Base-by-base conservation (phyloP, 2,113 vertebrate species). In the Herpetotheres cachinnans region DNA sequence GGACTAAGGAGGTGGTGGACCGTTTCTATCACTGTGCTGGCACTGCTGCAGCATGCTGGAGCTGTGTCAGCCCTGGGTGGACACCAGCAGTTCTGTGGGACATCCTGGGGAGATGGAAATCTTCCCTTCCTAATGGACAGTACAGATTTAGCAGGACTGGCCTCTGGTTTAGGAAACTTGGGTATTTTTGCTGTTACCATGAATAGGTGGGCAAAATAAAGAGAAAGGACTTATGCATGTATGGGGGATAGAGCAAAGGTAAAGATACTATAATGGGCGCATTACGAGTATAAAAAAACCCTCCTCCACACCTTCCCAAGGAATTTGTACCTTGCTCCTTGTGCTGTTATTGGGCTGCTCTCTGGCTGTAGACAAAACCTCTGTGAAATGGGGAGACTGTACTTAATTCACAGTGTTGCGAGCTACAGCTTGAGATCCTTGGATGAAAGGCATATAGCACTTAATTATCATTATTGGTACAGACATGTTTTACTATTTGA, bases 401-500 rank as follows among this genome's bases (percentile, higher is more conserved):
- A 72, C 58, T 82, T 83, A 67, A 81, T 74, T 97, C 2, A 2
- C 42, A 55, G 66, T 70, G 85, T 16, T 81, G 36, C 86, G 85
- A 92, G 50, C 72, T 90, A 34, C 78, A 95, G 34, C 65, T 95
- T 78, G 80, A 86, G 42, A 84, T 86, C 76, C 47, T 76, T 86
- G 90, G 86, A 95, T 95, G 89, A 97, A 95, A 95, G 90, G 29
- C 82, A 59, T 59, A 36, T 86, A 95, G 69, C 89, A 86, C 72
- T 94, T 93, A 90, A 95, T 97, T 97, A 93, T 86, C 34, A 40
- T 93, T 95, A 93, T 86, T 96, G 63, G 72, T 92, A 89, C 90
- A 71, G 80, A 79, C 80, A 47, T 92, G 40, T 93, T 97, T 89
- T 95, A 86, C 61, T 90, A 10, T 81, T 44, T 89, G 76, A 97